Evolutionary conservation across 2,113 vertebrate species (phyloP).

Genomic region (Geococcyx californianus): DNA sequence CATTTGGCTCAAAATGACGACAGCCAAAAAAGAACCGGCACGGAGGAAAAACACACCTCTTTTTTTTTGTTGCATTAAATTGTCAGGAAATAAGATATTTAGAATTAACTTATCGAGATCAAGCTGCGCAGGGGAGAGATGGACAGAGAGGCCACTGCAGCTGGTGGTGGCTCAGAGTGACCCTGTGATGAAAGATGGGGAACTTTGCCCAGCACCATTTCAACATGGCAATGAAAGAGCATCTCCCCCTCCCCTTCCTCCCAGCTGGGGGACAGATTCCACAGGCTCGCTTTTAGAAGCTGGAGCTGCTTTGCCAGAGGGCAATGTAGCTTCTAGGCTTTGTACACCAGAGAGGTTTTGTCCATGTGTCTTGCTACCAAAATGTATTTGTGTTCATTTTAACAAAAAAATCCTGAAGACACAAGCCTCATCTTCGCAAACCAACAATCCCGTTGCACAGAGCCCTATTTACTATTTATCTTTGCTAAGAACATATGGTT

Average conservation of each 20-base stretch:
- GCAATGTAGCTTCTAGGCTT: neutral
- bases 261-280: neutral
- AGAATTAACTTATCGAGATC: neutral
- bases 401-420: neutral
- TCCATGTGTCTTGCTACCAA: neutral
- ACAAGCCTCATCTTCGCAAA: neutral
- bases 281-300: neutral
- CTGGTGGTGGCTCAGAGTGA: conserved; percentile 29
- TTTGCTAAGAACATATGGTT: conserved; percentile 72
- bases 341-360: neutral
- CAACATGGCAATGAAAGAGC: conserved; percentile 19
- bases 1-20: neutral
- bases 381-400: neutral
- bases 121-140: neutral
- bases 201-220: neutral
- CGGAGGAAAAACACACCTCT: neutral
- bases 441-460: neutral
- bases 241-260: neutral
- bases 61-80: neutral
- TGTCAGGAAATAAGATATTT: neutral
- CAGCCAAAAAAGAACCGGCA: neutral
- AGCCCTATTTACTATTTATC: conserved; percentile 53
- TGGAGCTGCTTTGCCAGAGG: neutral
- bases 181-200: conserved; percentile 54
- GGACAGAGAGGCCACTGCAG: conserved; percentile 18